phyloP scores from a whole-genome alignment of 1,140 invertebrate genomes.

The Bombus pyrosoma region DNA sequence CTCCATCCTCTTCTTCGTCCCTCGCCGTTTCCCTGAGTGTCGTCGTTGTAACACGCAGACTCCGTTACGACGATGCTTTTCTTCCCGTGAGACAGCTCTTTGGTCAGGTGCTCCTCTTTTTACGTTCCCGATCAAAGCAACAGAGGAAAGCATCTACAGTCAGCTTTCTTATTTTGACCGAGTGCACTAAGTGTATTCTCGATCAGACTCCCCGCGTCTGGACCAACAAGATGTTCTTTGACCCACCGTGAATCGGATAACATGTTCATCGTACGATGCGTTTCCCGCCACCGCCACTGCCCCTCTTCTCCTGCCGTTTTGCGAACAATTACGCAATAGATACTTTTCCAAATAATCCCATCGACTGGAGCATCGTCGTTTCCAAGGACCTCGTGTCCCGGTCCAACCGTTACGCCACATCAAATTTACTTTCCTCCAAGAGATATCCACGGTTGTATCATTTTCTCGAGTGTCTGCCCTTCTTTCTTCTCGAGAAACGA shows the following conservation, averaged over 20 bases:
- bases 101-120: slow-evolving; percentile 29
- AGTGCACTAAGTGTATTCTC: slow-evolving; percentile 16
- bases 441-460: no score
- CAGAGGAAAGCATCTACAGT: background rate
- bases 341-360: background rate
- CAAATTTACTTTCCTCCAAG: background rate
- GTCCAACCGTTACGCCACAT: background rate
- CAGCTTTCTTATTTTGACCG: slow-evolving; percentile 26
- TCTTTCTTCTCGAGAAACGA: background rate
- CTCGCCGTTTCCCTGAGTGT: slow-evolving; percentile 9
- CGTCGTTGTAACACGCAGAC: slow-evolving; percentile 58
- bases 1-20: slow-evolving; percentile 33
- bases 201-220: background rate
- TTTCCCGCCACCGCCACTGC: background rate
- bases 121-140: slow-evolving; percentile 32
- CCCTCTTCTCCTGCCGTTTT: no score
- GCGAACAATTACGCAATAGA: slow-evolving; percentile 12
- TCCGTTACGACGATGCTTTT: slow-evolving; percentile 35
- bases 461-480: background rate
- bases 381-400: no score
- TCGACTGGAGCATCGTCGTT: background rate
- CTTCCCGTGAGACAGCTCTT: slow-evolving; percentile 12
- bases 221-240: background rate
- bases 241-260: background rate
- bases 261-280: background rate